Conservation (phyloP, 1,140 invertebrate species). For the Microplitis demolitor region DNA sequence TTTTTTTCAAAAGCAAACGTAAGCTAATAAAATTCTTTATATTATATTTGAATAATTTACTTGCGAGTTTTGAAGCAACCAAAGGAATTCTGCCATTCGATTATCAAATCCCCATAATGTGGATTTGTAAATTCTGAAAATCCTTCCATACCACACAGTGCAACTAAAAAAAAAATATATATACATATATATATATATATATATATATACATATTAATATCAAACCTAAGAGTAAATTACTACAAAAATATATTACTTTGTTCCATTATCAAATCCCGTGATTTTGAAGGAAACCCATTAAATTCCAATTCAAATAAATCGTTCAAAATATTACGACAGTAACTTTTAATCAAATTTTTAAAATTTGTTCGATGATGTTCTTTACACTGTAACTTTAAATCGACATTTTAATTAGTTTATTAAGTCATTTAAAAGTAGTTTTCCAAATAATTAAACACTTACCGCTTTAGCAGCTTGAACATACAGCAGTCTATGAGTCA, state of each 20-base stretch:
- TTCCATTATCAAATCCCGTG: conserved; percentile 50
- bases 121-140: conserved; percentile 45
- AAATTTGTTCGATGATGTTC: conserved; percentile 5
- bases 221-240: not conserved
- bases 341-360: conserved; percentile 34
- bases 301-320: conserved; percentile 44
- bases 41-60: conserved; percentile 20
- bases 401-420: conserved; percentile 13
- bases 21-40: no score
- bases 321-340: conserved; percentile 46
- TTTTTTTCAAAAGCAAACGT: no score
- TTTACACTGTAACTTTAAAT: conserved; percentile 39
- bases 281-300: conserved; percentile 38
- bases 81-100: conserved; percentile 39
- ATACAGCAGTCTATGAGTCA: conserved; percentile 50
- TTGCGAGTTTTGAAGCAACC: conserved; percentile 44
- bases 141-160: conserved; percentile 55
- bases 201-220: not conserved
- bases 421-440: not conserved
- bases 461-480: conserved; percentile 42
- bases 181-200: no score
- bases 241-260: conserved; percentile 42
- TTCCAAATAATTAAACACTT: conserved; percentile 16
- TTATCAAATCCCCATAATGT: conserved; percentile 42
- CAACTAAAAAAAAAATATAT: conserved; percentile 30